Base-by-base conservation (phyloP, 2,797 vertebrate species). In the Loris lydekkerianus region DNA sequence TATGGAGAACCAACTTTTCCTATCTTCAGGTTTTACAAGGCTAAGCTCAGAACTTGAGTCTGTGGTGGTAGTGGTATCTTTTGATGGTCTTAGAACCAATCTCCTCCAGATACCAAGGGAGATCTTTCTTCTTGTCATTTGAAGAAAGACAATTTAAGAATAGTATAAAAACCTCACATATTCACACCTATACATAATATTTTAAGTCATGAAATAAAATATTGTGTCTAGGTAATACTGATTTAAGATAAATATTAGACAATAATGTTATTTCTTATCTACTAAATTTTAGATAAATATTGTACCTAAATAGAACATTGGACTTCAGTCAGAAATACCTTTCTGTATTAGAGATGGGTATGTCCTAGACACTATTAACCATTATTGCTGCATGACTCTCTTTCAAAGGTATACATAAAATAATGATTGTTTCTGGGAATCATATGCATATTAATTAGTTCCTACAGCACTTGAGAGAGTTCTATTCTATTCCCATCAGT, bases 371-470 rank as follows among this genome's bases (percentile, higher is more conserved):
- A 98, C 49, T 53, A 98, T 97, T 98, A 98, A 97, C 97, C 92
- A 96, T 97, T 97, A 97, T 95, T 96, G 95, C 53, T 98, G 96
- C 97, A 93, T 97, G 97, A 96, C 91, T 95, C 8, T 94, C 95
- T 98, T 97, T 98, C 98, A 98, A 98, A 98, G 97, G 98, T 98
- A 98, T 97, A 97, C 97, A 98, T 97, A 98, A 98, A 98, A 98
- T 98, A 98, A 98, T 98, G 98, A 98, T 98, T 98, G 97, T 98
- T 98, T 98, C 97, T 97, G 98, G 96, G 98, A 98, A 98, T 98
- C 98, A 98, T 98, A 98, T 98, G 98, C 98, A 98, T 98, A 98
- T 98, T 98, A 98, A 98, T 98, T 98, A 98, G 97, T 98, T 98
- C 97, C 97, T 98, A 98, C 95, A 98, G 98, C 98, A 98, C 98